A percentile compares a stretch with the other conserved stretches of the same genome.
These are phyloP conservation scores for Sweltsa coloradensis DNA, from an alignment of 1,140 invertebrate species.

Conservation along the genomic window DNA sequence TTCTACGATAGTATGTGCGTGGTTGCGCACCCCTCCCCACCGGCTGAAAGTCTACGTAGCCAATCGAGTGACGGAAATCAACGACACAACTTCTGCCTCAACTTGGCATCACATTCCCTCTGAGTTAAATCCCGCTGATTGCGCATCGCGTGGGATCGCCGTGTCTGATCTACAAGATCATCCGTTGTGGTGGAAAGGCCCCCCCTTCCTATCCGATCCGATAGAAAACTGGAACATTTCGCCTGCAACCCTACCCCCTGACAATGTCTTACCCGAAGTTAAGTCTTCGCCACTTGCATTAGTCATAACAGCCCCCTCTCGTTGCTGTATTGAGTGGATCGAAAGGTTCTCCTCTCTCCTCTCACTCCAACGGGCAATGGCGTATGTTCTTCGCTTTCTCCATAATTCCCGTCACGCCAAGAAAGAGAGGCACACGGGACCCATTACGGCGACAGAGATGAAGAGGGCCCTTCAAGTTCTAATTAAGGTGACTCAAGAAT, in stretches of 20 bases:
- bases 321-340: not conserved
- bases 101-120: not conserved
- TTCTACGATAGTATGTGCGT: slow-evolving; percentile 18
- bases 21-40: slow-evolving; percentile 18
- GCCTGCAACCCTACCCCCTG: not conserved
- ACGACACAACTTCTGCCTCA: slow-evolving; percentile 18
- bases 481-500: not conserved
- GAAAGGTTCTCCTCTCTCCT: not conserved
- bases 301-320: not conserved
- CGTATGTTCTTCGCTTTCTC: not conserved
- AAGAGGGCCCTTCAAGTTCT: slow-evolving; percentile 14
- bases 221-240: not conserved
- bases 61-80: slow-evolving; percentile 28
- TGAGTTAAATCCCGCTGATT: not conserved
- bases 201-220: not conserved
- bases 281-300: not conserved
- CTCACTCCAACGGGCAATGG: not conserved
- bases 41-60: slow-evolving; percentile 27
- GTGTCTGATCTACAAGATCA: slow-evolving; percentile 19
- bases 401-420: not conserved
- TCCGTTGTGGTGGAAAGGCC: slow-evolving; percentile 13
- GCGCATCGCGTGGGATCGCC: slow-evolving; percentile 8
- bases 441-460: slow-evolving; percentile 11
- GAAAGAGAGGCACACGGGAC: not conserved
- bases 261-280: not conserved